Evolutionary conservation across 2,797 vertebrate genomes (phyloP).

Genomic region (Pipistrellus nathusii): DNA sequence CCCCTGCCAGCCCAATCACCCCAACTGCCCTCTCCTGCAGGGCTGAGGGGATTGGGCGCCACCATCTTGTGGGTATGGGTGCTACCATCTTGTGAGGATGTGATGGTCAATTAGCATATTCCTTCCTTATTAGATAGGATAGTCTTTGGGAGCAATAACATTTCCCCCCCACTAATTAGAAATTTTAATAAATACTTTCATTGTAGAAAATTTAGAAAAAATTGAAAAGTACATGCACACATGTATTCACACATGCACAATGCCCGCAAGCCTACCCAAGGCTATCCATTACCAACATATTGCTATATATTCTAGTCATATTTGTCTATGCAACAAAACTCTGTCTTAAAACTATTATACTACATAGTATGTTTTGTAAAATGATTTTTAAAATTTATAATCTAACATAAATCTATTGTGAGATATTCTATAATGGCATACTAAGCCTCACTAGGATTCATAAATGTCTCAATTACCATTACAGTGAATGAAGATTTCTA

Average conservation of each 20-base stretch:
- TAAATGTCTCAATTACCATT: background rate
- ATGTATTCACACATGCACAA: fast-evolving
- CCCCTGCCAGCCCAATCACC: no score
- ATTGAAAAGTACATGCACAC: background rate
- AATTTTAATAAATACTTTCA: background rate
- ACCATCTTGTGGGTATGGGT: no score
- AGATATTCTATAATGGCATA: background rate
- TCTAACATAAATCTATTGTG: background rate
- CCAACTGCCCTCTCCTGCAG: no score
- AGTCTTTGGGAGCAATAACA: background rate
- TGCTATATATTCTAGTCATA: background rate
- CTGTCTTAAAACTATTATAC: background rate
- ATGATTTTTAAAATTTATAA: constrained; percentile 1
- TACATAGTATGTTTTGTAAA: background rate
- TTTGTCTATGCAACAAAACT: background rate
- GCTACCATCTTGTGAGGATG: no score
- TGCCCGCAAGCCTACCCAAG: fast-evolving
- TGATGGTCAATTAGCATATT: no score
- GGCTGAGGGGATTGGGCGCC: no score
- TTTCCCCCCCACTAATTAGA: background rate
- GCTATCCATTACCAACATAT: background rate
- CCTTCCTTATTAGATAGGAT: no score
- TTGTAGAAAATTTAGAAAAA: background rate
- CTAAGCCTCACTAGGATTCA: background rate
- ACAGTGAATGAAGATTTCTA: background rate